phyloP scores from a whole-genome alignment of 1,140 invertebrate genomes.

The Calycopis cecrops region DNA sequence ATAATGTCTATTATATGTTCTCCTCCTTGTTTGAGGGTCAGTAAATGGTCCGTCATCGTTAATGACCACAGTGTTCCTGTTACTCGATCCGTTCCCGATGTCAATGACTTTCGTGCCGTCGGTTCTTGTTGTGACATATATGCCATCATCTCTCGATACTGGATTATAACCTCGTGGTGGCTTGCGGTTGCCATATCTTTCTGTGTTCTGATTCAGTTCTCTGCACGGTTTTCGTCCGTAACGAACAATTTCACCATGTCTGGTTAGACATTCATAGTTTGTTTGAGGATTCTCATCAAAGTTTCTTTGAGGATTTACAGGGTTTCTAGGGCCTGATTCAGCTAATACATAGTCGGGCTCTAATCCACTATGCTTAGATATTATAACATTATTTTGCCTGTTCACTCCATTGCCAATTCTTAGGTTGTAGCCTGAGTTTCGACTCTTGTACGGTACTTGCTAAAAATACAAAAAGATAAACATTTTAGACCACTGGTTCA shows the following conservation, averaged over 20 bases:
- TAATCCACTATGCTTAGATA: neutral
- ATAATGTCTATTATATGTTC: constrained; percentile 3
- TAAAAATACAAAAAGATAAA: too few relatives aligned
- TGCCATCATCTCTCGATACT: neutral
- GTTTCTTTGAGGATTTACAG: neutral
- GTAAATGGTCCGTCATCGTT: neutral
- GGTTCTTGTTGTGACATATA: too few relatives aligned
- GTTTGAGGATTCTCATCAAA: neutral
- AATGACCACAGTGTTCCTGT: constrained; percentile 10
- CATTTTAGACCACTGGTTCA: too few relatives aligned
- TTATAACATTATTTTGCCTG: constrained; percentile 13
- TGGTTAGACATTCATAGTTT: too few relatives aligned
- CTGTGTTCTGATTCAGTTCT: too few relatives aligned
- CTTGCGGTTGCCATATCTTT: neutral
- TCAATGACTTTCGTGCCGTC: neutral
- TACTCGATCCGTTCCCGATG: constrained; percentile 6
- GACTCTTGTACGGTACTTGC: too few relatives aligned
- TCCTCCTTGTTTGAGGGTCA: neutral
- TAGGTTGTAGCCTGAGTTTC: neutral
- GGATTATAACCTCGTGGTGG: neutral
- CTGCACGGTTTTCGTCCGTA: neutral
- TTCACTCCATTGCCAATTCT: constrained; percentile 18
- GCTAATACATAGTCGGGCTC: neutral
- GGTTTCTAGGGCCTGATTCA: neutral
- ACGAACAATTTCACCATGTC: too few relatives aligned